These are phyloP conservation scores for Morinoia aosen DNA, from an alignment of 2,888 invertebrate genomes.

Conservation along the genomic window DNA sequence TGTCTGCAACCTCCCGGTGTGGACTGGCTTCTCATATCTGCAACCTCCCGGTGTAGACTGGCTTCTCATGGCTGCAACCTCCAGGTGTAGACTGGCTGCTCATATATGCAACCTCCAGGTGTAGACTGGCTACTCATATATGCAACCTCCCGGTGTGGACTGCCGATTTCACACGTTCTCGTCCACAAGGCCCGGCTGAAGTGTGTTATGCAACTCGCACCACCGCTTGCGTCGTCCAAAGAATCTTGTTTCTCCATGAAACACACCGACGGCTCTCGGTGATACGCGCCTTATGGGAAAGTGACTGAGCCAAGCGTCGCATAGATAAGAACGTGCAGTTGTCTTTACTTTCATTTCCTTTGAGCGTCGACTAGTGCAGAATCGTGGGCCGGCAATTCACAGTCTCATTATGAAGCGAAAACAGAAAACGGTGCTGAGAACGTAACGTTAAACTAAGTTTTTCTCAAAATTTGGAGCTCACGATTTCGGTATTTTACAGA, in stretches of 20 bases:
- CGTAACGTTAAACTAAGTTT: not conserved
- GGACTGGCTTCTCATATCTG: not conserved
- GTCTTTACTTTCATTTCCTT: constrained; percentile 9
- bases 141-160: too few species aligned
- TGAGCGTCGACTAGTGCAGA: not conserved
- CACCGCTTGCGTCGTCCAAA: not conserved
- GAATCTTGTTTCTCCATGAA: not conserved
- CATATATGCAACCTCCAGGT: not conserved
- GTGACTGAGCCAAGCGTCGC: not conserved
- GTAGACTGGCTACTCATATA: too few species aligned
- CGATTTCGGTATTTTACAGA: not conserved
- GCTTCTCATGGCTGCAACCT: not conserved
- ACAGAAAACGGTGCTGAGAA: not conserved
- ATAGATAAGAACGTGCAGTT: not conserved
- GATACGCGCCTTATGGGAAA: constrained; percentile 3
- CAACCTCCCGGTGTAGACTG: too few species aligned
- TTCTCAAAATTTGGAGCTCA: not conserved
- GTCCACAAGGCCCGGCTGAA: not conserved
- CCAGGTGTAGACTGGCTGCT: not conserved
- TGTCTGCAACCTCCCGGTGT: not conserved
- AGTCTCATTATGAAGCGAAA: not conserved
- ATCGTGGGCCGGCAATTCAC: not conserved
- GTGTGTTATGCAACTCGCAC: not conserved
- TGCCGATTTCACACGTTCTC: not conserved
- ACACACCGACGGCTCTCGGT: not conserved